Evolutionary conservation across 1,140 invertebrate genomes (phyloP).

Genomic region (Thrips palmi): DNA sequence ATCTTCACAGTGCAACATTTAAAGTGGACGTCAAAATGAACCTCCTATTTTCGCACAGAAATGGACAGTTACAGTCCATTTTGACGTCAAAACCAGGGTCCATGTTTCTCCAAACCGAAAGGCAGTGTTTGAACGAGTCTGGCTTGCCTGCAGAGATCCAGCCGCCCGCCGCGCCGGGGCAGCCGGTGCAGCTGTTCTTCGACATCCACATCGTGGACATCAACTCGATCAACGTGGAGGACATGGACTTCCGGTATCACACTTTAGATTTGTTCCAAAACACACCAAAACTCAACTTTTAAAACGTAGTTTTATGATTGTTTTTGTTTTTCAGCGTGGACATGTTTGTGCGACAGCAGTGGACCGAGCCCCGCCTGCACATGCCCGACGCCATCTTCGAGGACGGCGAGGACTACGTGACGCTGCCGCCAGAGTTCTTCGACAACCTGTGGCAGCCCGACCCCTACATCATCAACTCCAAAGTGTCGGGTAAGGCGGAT

Average conservation of each 20-base stretch:
- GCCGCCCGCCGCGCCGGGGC: conserved; percentile 42
- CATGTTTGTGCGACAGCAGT: conserved; percentile 64
- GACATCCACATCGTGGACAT: conserved; percentile 65
- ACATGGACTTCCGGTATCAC: conserved; percentile 75
- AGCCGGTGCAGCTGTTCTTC: conserved; percentile 51
- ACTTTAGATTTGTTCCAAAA: conserved; percentile 9
- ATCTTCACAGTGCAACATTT: no score
- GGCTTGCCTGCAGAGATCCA: conserved; percentile 53
- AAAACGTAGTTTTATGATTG: conserved; percentile 5
- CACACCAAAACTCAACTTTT: no score
- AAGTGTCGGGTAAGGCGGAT: conserved; percentile 50
- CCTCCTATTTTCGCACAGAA: no score
- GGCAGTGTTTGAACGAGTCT: conserved; percentile 16
- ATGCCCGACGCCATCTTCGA: conserved; percentile 54
- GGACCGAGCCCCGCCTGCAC: conserved; percentile 54
- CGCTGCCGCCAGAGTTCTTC: conserved; percentile 57
- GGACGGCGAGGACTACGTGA: conserved; percentile 55
- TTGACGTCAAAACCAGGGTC: not conserved
- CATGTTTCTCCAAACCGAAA: no score
- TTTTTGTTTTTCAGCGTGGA: conserved; percentile 48
- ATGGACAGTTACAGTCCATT: no score
- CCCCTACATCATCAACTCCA: conserved; percentile 69
- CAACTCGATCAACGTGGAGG: conserved; percentile 69
- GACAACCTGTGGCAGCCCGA: conserved; percentile 74
- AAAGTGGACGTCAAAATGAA: no score